These are phyloP conservation scores for Tillus elongatus DNA, from an alignment of 2,888 invertebrate species.

Conservation along the genomic window DNA sequence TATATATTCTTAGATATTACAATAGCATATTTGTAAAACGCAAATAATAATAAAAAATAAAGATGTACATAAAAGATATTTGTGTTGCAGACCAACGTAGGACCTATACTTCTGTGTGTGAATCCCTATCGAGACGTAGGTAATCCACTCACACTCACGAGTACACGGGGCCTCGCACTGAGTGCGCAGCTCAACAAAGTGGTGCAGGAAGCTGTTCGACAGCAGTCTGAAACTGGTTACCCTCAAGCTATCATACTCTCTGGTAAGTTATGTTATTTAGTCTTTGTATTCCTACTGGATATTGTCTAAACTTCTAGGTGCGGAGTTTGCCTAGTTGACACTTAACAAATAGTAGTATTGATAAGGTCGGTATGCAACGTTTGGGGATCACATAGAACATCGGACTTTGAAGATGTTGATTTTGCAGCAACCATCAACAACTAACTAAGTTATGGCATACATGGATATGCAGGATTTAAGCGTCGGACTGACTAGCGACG, in stretches of 20 bases:
- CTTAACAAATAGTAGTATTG: no score
- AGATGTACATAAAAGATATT: no score
- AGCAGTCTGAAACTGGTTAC: conserved; percentile 91
- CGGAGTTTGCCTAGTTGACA: no score
- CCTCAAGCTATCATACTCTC: conserved; percentile 91
- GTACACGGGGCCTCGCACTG: conserved; percentile 60
- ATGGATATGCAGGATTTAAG: no score
- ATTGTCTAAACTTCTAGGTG: no score
- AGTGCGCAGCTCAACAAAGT: conserved; percentile 79
- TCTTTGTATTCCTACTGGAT: no score
- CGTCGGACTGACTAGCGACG: no score
- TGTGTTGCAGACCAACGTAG: conserved; percentile 86
- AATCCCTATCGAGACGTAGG: conserved; percentile 84
- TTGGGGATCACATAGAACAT: no score
- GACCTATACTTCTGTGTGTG: conserved; percentile 80
- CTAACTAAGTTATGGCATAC: no score
- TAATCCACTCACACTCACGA: conserved; percentile 76
- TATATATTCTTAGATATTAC: background rate
- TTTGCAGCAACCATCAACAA: no score
- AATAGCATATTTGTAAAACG: background rate
- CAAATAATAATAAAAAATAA: background rate
- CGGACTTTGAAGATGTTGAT: no score
- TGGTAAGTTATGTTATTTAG: conserved; percentile 47
- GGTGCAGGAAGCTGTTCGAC: conserved; percentile 84
- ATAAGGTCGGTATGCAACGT: no score